Percentiles rank a stretch among this genome's conserved stretches.
Conservation (phyloP, 92 coral and sea anemone genomes). For the Parazoanthus darwini region DNA sequence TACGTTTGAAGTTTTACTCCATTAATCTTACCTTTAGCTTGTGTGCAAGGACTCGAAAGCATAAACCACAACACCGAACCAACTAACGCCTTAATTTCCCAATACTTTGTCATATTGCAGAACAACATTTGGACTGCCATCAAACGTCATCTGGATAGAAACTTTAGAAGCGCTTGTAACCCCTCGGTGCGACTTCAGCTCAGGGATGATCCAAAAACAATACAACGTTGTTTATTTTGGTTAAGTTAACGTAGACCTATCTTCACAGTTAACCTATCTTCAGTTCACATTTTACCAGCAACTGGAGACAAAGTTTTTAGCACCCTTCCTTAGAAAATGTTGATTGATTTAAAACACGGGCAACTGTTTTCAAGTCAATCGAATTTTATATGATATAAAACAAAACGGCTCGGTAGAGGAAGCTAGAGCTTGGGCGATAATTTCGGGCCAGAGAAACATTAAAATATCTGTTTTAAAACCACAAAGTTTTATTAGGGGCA, state of each 20-base stretch:
- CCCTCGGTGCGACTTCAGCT: not conserved
- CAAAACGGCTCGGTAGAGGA: too few species aligned
- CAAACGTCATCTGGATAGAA: not conserved
- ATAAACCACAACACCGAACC: not conserved
- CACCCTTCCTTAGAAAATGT: not conserved
- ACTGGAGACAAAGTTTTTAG: not conserved
- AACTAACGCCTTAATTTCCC: not conserved
- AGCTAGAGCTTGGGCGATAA: too few species aligned
- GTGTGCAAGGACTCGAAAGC: not conserved
- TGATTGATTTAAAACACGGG: constrained; percentile 2
- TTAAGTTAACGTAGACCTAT: not conserved
- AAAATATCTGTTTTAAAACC: too few species aligned
- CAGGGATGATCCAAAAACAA: not conserved
- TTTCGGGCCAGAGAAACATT: too few species aligned
- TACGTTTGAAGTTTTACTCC: not conserved
- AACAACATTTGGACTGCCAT: not conserved
- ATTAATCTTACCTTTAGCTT: constrained; percentile 3
- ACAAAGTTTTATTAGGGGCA: too few species aligned
- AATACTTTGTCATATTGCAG: not conserved
- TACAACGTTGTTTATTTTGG: not conserved
- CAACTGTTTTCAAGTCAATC: not conserved
- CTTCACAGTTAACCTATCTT: not conserved
- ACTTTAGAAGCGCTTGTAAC: not conserved
- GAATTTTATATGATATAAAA: too few species aligned
- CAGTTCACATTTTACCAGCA: not conserved